Conservation (phyloP, 1,140 invertebrate genomes). For the Trachymyrmex cornetzi region DNA sequence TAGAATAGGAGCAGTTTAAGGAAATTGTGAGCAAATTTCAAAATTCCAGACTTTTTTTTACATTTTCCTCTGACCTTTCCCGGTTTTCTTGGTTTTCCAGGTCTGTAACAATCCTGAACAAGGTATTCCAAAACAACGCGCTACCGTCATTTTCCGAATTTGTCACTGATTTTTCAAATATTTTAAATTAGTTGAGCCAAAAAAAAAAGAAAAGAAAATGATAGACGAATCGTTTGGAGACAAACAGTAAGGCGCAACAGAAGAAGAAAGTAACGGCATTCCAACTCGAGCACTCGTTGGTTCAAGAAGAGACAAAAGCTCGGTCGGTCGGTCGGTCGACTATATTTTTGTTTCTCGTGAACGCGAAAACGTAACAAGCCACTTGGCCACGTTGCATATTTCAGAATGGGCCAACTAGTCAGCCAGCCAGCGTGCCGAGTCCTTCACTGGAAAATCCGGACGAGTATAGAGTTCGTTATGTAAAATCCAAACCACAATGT, state of each 20-base stretch:
- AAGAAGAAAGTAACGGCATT: slow-evolving; percentile 53
- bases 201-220: neutral
- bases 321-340: slow-evolving; percentile 44
- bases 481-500: slow-evolving; percentile 58
- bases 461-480: slow-evolving; percentile 43
- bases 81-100: no score
- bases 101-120: neutral
- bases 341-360: slow-evolving; percentile 71
- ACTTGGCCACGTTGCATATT: slow-evolving; percentile 80
- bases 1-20: no score
- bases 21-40: no score
- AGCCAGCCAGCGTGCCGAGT: slow-evolving; percentile 1
- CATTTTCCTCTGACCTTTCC: no score
- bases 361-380: slow-evolving; percentile 77
- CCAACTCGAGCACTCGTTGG: slow-evolving; percentile 15
- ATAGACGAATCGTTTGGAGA: neutral
- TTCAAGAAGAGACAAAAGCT: slow-evolving; percentile 67
- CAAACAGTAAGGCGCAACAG: neutral
- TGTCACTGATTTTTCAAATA: neutral
- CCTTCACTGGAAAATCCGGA: slow-evolving; percentile 33
- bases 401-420: slow-evolving; percentile 51
- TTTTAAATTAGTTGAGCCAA: neutral
- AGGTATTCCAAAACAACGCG: neutral
- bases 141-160: neutral
- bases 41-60: no score